Evolutionary conservation across 2,113 vertebrate species (phyloP).

Genomic region (Mesoclemmys tuberculata): DNA sequence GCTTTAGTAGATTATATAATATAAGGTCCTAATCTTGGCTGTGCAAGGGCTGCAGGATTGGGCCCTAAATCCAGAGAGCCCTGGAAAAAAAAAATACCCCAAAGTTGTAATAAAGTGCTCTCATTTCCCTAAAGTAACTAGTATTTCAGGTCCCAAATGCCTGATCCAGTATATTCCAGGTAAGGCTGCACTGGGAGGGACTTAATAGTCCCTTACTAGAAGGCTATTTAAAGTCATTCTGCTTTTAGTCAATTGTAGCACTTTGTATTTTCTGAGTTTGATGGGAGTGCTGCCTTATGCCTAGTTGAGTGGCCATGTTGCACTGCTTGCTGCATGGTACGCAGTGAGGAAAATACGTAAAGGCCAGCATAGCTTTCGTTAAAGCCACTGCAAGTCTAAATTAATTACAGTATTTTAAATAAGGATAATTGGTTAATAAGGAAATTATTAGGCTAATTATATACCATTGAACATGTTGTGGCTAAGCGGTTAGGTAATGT

Average conservation of each 20-base stretch:
- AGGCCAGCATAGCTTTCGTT: conserved; percentile 39
- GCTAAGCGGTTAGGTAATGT: background rate
- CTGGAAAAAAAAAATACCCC: background rate
- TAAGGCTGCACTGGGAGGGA: conserved; percentile 35
- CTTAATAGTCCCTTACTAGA: conserved; percentile 55
- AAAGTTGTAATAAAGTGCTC: conserved; percentile 47
- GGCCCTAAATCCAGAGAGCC: conserved; percentile 25
- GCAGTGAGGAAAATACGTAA: conserved; percentile 8
- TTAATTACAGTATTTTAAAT: too few species aligned
- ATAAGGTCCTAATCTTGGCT: background rate
- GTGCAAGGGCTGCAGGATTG: background rate
- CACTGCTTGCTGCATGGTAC: conserved; percentile 3
- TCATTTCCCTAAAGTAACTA: conserved; percentile 48
- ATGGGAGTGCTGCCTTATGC: background rate
- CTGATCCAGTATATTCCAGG: conserved; percentile 36
- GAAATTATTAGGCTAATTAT: conserved; percentile 12
- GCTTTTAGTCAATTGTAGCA: conserved; percentile 6
- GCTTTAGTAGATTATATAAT: conserved; percentile 26
- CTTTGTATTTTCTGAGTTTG: conserved; percentile 1
- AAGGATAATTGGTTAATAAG: conserved; percentile 43
- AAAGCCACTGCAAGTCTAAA: conserved; percentile 11
- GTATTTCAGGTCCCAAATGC: conserved; percentile 32
- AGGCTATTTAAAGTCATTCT: conserved; percentile 46
- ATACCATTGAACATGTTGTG: background rate
- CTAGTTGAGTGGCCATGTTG: conserved; percentile 12